Evolutionary conservation across 2,888 invertebrate species (phyloP).

Genomic region (Cerastis rubricosa): DNA sequence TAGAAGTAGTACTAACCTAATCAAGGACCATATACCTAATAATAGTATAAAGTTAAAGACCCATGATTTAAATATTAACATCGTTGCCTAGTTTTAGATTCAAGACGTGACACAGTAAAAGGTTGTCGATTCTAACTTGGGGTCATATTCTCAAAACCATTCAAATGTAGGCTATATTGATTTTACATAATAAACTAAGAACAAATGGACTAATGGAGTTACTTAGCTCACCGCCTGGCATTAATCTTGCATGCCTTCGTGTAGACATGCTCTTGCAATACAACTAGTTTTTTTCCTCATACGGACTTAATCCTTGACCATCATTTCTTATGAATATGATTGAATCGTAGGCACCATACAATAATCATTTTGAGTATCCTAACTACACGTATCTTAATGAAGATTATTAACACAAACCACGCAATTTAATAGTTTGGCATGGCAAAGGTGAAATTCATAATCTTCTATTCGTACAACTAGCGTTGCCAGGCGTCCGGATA

Average conservation of each 20-base stretch:
- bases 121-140: slow-evolving; percentile 39
- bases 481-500: too few relatives aligned
- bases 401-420: background rate
- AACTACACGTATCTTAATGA: background rate
- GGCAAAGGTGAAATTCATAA: background rate
- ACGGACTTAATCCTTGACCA: slow-evolving; percentile 65
- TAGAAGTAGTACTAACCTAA: slow-evolving; percentile 17
- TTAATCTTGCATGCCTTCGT: slow-evolving; percentile 53
- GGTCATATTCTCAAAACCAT: slow-evolving; percentile 28
- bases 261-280: slow-evolving; percentile 54
- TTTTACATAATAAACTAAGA: slow-evolving; percentile 30
- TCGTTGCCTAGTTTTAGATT: slow-evolving; percentile 30
- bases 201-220: slow-evolving; percentile 39
- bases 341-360: slow-evolving; percentile 45
- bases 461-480: background rate
- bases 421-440: background rate
- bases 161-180: slow-evolving; percentile 39
- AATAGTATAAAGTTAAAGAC: slow-evolving; percentile 25
- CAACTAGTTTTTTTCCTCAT: slow-evolving; percentile 64
- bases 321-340: slow-evolving; percentile 56
- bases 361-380: slow-evolving; percentile 19
- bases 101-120: slow-evolving; percentile 40
- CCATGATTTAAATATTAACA: slow-evolving; percentile 20
- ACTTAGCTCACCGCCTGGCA: slow-evolving; percentile 28
- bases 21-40: slow-evolving; percentile 23